These are phyloP conservation scores for Lutjanus argentimaculatus DNA, from an alignment of 2,797 vertebrate species.

Conservation along the genomic window DNA sequence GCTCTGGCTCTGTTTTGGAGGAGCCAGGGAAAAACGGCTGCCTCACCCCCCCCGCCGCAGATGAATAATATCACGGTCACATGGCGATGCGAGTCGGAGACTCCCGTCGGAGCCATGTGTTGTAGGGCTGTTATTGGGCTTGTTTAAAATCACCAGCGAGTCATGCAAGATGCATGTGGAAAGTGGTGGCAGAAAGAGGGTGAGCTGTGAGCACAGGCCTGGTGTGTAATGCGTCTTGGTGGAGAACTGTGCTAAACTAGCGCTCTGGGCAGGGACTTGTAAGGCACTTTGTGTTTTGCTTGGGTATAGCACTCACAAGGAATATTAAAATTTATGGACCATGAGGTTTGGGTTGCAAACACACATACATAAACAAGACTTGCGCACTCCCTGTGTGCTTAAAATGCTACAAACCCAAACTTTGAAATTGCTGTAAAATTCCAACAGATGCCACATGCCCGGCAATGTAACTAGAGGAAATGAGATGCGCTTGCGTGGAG, in stretches of 20 bases:
- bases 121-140: slow-evolving; percentile 70
- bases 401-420: slow-evolving; percentile 68
- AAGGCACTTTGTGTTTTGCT: slow-evolving; percentile 77
- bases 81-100: slow-evolving; percentile 45
- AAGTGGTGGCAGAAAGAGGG: slow-evolving; percentile 54
- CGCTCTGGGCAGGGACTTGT: slow-evolving; percentile 72
- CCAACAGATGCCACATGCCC: slow-evolving; percentile 68
- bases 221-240: slow-evolving; percentile 59
- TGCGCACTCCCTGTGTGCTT: slow-evolving; percentile 47
- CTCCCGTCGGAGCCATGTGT: slow-evolving; percentile 55
- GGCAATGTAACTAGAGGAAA: slow-evolving; percentile 65
- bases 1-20: slow-evolving; percentile 56
- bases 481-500: slow-evolving; percentile 49
- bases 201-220: slow-evolving; percentile 47
- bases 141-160: slow-evolving; percentile 77
- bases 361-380: slow-evolving; percentile 70
- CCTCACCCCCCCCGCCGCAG: slow-evolving; percentile 15
- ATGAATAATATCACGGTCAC: slow-evolving; percentile 77
- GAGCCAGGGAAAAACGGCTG: slow-evolving; percentile 35
- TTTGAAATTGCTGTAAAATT: slow-evolving; percentile 71
- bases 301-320: slow-evolving; percentile 75
- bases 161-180: slow-evolving; percentile 83
- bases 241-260: slow-evolving; percentile 70
- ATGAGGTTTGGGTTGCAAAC: slow-evolving; percentile 66
- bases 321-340: slow-evolving; percentile 82